Evolutionary conservation across 2,797 vertebrate species (phyloP).

Genomic region (Acanthopagrus latus): DNA sequence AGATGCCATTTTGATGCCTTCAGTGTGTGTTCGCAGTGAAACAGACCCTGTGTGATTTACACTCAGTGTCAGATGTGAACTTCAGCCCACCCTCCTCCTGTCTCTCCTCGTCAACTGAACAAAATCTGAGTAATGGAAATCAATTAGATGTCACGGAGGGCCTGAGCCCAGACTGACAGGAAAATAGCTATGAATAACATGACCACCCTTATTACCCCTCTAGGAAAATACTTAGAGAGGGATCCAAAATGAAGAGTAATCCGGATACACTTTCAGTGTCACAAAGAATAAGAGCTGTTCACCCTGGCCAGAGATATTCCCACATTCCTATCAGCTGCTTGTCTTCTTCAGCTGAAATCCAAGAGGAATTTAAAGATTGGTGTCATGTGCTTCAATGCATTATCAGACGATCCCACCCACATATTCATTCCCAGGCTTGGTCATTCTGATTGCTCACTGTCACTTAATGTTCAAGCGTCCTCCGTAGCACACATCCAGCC

Average conservation of each 20-base stretch:
- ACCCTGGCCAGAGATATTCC: conserved; percentile 64
- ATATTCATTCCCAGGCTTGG: conserved; percentile 43
- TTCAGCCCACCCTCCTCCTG: conserved; percentile 63
- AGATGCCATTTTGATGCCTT: conserved; percentile 52
- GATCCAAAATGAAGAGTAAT: conserved; percentile 80
- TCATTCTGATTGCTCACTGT: conserved; percentile 33
- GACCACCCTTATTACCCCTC: conserved; percentile 81
- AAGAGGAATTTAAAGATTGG: conserved; percentile 61
- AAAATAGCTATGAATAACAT: conserved; percentile 86
- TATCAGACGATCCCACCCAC: conserved; percentile 13
- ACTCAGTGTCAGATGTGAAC: conserved; percentile 71
- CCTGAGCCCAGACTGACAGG: conserved; percentile 80
- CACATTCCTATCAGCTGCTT: conserved; percentile 72
- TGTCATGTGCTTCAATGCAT: conserved; percentile 47
- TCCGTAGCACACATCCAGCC: conserved; percentile 18
- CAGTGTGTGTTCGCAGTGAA: conserved; percentile 58
- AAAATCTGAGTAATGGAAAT: conserved; percentile 78
- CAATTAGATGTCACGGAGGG: conserved; percentile 77
- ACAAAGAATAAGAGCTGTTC: conserved; percentile 75
- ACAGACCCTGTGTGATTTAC: conserved; percentile 56
- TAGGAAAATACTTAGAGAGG: conserved; percentile 80
- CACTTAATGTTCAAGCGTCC: conserved; percentile 22
- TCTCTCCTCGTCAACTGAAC: conserved; percentile 66
- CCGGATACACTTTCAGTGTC: conserved; percentile 78
- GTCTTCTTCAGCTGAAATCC: conserved; percentile 56